Evolutionary conservation across 2,888 invertebrate genomes (phyloP).

Genomic region (Drosophila testacea): DNA sequence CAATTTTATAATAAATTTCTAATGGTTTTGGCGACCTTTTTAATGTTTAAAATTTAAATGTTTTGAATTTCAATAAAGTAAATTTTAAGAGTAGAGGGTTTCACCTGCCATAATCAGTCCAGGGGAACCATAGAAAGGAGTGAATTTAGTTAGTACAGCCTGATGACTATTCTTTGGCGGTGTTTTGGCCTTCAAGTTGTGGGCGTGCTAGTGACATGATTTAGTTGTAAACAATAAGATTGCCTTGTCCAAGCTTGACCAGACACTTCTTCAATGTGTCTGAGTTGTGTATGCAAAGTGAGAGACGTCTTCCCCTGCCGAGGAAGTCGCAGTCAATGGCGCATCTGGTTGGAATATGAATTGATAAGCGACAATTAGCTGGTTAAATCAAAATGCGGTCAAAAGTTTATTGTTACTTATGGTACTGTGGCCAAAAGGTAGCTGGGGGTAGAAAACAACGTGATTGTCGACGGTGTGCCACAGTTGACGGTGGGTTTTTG

Average conservation of each 20-base stretch:
- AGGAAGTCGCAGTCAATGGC: conserved; percentile 40
- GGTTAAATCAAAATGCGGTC: conserved; percentile 63
- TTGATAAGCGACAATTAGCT: conserved; percentile 67
- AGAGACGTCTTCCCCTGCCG: neutral
- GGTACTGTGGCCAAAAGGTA: conserved; percentile 13
- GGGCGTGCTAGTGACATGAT: conserved; percentile 16
- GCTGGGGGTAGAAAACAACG: conserved; percentile 63
- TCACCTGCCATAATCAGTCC: neutral
- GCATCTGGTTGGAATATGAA: conserved; percentile 23
- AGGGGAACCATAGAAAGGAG: neutral
- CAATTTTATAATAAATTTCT: too few relatives aligned
- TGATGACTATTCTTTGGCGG: neutral
- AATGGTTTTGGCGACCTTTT: too few relatives aligned
- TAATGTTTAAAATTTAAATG: neutral
- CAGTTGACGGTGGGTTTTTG: conserved; percentile 60
- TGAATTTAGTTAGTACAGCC: neutral
- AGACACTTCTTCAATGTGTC: conserved; percentile 9
- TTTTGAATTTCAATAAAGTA: too few relatives aligned
- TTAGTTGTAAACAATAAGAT: conserved; percentile 1
- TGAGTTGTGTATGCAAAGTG: neutral
- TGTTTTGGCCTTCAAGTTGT: conserved; percentile 10
- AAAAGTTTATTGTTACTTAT: conserved; percentile 68
- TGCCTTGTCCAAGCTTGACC: conserved; percentile 1
- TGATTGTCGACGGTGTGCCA: conserved; percentile 33
- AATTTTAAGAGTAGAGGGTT: neutral